Evolutionary conservation across 2,113 vertebrate species (phyloP).

Genomic region (Coptodon bakossiorum): DNA sequence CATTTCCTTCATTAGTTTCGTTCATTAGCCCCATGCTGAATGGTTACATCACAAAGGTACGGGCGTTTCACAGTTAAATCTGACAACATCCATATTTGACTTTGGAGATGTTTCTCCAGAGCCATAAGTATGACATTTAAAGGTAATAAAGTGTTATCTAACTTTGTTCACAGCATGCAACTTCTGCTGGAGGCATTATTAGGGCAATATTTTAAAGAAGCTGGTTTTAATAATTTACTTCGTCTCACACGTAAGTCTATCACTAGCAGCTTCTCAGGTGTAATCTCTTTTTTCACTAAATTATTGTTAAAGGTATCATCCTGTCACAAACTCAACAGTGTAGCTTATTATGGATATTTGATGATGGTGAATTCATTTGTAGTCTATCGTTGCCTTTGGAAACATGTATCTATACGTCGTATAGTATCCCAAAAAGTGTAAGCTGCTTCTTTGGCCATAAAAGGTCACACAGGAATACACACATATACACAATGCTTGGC

Average conservation of each 20-base stretch:
- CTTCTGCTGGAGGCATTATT: neutral
- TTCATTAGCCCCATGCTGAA: neutral
- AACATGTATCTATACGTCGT: neutral
- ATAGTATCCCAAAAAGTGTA: neutral
- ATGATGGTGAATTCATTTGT: neutral
- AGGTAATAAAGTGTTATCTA: neutral
- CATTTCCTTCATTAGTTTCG: neutral
- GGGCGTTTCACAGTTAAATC: neutral
- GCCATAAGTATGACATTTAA: neutral
- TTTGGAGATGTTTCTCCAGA: neutral
- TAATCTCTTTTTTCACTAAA: neutral
- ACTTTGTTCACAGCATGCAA: neutral
- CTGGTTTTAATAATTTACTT: neutral
- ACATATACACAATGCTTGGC: neutral
- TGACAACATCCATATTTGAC: neutral
- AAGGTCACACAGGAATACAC: neutral
- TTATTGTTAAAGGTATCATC: neutral
- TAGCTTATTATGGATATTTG: neutral
- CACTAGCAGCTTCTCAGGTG: neutral
- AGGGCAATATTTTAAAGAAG: neutral
- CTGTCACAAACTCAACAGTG: neutral
- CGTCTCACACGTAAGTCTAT: neutral
- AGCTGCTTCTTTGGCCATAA: neutral
- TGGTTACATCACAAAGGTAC: neutral
- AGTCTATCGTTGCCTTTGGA: neutral